Percentiles rank a stretch among this genome's conserved stretches.
These are phyloP conservation scores for Chanos chanos DNA, from an alignment of 2,797 vertebrate species.

Conservation along the genomic window DNA sequence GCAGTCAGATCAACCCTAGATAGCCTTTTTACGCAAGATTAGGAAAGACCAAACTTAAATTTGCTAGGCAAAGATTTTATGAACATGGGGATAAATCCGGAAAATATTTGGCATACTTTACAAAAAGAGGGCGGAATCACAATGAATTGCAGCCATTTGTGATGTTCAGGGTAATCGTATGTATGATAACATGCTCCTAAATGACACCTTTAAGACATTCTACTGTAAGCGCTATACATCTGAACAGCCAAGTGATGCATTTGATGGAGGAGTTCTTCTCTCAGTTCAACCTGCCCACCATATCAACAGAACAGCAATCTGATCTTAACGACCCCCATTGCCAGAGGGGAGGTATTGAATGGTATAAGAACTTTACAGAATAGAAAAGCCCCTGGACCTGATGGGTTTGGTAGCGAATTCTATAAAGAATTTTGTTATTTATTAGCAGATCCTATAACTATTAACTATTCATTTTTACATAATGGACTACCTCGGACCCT, in stretches of 20 bases:
- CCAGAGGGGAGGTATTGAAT: background rate
- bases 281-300: background rate
- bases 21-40: conserved; percentile 1
- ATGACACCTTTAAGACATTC: conserved; percentile 3
- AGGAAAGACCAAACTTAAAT: conserved; percentile 4
- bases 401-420: conserved; percentile 10
- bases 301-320: background rate
- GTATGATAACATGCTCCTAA: conserved; percentile 18
- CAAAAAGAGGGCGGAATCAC: background rate
- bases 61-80: conserved; percentile 7
- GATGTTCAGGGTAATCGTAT: background rate
- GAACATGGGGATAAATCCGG: conserved; percentile 20
- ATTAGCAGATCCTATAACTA: background rate
- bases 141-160: background rate
- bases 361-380: background rate
- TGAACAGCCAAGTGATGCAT: background rate
- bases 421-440: background rate
- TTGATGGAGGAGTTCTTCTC: background rate
- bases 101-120: conserved; percentile 5
- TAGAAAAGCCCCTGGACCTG: background rate
- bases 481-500: background rate
- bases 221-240: background rate
- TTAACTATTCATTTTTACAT: conserved; percentile 18
- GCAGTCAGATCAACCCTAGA: conserved; percentile 1
- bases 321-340: background rate